A percentile compares a stretch with the other conserved stretches of the same genome.
Conservation (phyloP, 2,888 invertebrate species). For the Ommatoiulus sabulosus region DNA sequence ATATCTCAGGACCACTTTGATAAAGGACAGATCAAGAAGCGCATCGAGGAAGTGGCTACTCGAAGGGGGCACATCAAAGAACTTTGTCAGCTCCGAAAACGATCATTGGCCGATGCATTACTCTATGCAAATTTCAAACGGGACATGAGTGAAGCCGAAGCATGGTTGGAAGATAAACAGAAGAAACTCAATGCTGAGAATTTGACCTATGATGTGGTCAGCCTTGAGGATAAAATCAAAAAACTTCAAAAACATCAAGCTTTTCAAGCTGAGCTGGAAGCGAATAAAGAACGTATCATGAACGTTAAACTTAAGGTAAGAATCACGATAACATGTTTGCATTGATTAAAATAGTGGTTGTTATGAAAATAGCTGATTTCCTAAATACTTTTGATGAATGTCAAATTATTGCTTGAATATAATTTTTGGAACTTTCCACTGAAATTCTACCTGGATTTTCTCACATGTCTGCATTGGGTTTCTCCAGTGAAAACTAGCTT, state of each 20-base stretch:
- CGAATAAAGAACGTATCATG: constrained; percentile 86
- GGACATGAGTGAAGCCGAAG: constrained; percentile 82
- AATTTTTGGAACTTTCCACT: no score
- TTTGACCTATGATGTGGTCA: constrained; percentile 80
- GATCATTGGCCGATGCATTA: constrained; percentile 80
- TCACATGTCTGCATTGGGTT: no score
- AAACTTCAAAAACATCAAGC: constrained; percentile 95
- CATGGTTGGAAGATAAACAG: constrained; percentile 92
- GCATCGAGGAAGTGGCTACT: constrained; percentile 76
- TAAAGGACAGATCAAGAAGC: constrained; percentile 77
- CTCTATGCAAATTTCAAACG: constrained; percentile 90
- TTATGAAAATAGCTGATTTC: neutral
- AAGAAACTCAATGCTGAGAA: constrained; percentile 86
- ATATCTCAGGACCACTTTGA: constrained; percentile 93
- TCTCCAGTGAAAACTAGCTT: no score
- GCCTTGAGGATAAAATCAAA: constrained; percentile 93
- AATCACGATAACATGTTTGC: neutral
- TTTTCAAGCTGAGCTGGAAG: constrained; percentile 90
- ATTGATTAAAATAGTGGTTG: neutral
- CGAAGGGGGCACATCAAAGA: constrained; percentile 77
- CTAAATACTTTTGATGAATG: no score
- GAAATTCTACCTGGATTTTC: no score
- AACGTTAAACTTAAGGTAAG: constrained; percentile 75
- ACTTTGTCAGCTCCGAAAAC: constrained; percentile 76
- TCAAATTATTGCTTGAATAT: no score